Evolutionary conservation across 23 tunicate genomes (phyloP).

Genomic region (Styela plicata): DNA sequence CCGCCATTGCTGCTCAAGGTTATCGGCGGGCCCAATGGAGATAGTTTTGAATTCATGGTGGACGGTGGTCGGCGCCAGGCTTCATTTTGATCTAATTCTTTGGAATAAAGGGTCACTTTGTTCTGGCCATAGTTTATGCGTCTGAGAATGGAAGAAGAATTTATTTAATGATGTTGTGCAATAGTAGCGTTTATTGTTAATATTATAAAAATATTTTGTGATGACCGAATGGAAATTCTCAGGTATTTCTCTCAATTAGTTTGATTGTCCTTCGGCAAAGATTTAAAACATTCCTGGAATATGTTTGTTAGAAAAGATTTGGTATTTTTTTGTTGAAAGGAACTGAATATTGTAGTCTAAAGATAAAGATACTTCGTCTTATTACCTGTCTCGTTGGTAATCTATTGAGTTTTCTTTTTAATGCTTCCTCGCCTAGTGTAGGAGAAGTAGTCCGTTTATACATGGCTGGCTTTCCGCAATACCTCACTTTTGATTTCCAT

Average conservation of each 20-base stretch:
- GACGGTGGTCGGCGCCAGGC: conserved; percentile 44
- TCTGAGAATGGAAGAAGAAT: neutral
- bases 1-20: conserved; percentile 16
- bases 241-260: too few relatives aligned
- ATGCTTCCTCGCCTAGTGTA: conserved; percentile 80
- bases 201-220: too few relatives aligned
- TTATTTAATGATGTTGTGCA: neutral
- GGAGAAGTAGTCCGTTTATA: conserved; percentile 73
- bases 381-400: conserved; percentile 78
- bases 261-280: too few relatives aligned
- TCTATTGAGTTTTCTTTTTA: conserved; percentile 60
- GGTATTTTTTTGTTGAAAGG: too few relatives aligned
- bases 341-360: too few relatives aligned
- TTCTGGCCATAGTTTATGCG: conserved; percentile 17
- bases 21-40: conserved; percentile 12
- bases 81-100: conserved; percentile 33
- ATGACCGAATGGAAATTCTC: too few relatives aligned
- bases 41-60: conserved; percentile 24
- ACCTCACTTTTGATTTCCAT: conserved; percentile 63
- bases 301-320: too few relatives aligned
- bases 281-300: too few relatives aligned
- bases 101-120: conserved; percentile 20
- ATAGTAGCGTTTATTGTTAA: too few relatives aligned
- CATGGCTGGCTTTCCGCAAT: conserved; percentile 78
- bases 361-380: too few relatives aligned